phyloP scores from a whole-genome alignment of 1,140 invertebrate genomes.

The Calephelis nemesis region DNA sequence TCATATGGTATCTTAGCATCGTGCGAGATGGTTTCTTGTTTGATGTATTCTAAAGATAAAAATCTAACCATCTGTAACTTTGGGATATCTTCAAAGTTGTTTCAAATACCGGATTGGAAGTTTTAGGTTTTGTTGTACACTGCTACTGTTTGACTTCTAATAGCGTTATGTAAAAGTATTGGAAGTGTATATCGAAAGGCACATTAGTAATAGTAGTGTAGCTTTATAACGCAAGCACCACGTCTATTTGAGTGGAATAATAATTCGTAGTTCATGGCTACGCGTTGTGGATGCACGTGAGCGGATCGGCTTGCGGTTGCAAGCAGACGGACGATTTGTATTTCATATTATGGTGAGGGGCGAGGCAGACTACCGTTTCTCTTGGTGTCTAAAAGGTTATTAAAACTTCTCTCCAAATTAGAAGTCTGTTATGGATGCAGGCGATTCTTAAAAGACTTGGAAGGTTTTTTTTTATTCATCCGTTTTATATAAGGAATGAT shows the following conservation, averaged over 20 bases:
- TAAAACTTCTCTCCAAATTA: too few species aligned
- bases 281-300: conserved; percentile 41
- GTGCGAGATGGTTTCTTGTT: too few species aligned
- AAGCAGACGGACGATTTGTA: conserved; percentile 51
- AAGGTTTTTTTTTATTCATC: too few species aligned
- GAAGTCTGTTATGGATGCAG: too few species aligned
- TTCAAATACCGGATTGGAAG: too few species aligned
- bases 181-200: background rate
- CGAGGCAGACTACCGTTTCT: background rate
- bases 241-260: conserved; percentile 12
- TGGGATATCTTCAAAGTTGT: too few species aligned
- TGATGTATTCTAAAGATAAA: too few species aligned
- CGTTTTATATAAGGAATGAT: too few species aligned
- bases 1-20: too few species aligned
- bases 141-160: background rate
- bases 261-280: conserved; percentile 54
- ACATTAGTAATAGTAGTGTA: background rate
- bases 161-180: background rate
- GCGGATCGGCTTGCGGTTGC: conserved; percentile 47
- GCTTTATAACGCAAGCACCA: background rate
- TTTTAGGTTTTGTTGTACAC: background rate
- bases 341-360: conserved; percentile 44
- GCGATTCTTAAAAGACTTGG: too few species aligned
- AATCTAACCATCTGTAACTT: too few species aligned
- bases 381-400: too few species aligned